Evolutionary conservation across 2,888 invertebrate species (phyloP), one percentile per base, ranked within the genome.

Genomic region (Troides oblongomaculatus): DNA sequence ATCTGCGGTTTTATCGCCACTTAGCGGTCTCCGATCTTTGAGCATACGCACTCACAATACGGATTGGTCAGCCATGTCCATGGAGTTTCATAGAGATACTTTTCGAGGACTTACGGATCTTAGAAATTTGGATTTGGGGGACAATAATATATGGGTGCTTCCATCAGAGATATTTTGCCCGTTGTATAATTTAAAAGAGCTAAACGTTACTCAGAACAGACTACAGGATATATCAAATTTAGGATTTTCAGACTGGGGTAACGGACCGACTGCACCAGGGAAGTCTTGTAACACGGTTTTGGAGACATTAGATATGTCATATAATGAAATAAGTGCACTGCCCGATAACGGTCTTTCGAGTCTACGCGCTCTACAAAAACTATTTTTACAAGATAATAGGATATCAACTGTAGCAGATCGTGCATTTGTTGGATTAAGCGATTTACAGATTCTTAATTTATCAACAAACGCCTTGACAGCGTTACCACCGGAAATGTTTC

Each of bases 31-130:
- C 39, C 92, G 94, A 65, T 93, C 93, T 73, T 87, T 97, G 66
- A 94, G 94, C 46, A 87, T 97, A 75, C 93, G 95, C 63, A 96
- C 96, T 23, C 95, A 95, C 82, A 96, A 96, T 83, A 95, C 95
- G 43, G 96, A 96, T 81, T 96, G 96, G 96, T 95, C 96, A 18
- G 94, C 95, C 25, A 95, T 96, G 95, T 95, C 95, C 36, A 93
- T 96, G 89, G 96, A 96, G 77, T 93, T 96, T 72, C 95, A 95
- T 78, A 92, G 95, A 59, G 95, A 96, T 79, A 95, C 96, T 71
- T 94, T 97, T 72, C 92, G 95, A 73, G 94, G 96, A 14, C 90
- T 96, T 67, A 93, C 94, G 30, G 95, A 95, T 79, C 89, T 96
- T 59, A 93, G 95, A 76, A 93, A 89, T 75, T 92, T 96, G 76